Percentiles rank a stretch among this genome's conserved stretches.
Conservation (phyloP, 2,888 invertebrate species). For the Tridacna gigas region DNA sequence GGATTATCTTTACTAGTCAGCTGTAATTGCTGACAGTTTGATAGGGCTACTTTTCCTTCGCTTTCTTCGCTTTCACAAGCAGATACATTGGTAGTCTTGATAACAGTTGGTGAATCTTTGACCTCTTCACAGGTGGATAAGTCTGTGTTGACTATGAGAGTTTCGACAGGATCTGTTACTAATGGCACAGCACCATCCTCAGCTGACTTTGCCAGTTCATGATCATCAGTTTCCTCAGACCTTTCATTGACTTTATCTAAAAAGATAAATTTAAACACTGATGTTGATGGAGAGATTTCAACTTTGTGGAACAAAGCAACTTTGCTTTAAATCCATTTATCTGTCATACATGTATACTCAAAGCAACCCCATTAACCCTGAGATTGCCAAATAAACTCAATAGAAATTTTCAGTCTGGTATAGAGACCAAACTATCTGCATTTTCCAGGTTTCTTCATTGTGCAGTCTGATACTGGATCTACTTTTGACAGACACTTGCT, state of each 20-base stretch:
- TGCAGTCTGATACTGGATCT: no score
- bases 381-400: no score
- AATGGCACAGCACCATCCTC: background rate
- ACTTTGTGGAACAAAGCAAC: no score
- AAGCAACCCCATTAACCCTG: no score
- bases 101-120: background rate
- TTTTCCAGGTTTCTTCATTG: no score
- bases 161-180: background rate
- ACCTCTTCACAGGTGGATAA: background rate
- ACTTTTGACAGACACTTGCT: no score
- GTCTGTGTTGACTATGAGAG: background rate
- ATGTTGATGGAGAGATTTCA: no score
- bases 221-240: background rate
- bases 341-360: no score
- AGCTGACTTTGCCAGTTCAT: background rate
- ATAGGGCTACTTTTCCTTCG: background rate
- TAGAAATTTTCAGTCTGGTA: no score
- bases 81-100: background rate
- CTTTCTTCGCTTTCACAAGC: background rate
- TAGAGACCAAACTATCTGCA: no score
- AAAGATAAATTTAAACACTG: no score
- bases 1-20: background rate
- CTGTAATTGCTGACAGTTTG: background rate
- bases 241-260: background rate
- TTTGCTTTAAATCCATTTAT: no score